Conservation (phyloP, 2,797 vertebrate species). For the Pagetopsis macropterus region DNA sequence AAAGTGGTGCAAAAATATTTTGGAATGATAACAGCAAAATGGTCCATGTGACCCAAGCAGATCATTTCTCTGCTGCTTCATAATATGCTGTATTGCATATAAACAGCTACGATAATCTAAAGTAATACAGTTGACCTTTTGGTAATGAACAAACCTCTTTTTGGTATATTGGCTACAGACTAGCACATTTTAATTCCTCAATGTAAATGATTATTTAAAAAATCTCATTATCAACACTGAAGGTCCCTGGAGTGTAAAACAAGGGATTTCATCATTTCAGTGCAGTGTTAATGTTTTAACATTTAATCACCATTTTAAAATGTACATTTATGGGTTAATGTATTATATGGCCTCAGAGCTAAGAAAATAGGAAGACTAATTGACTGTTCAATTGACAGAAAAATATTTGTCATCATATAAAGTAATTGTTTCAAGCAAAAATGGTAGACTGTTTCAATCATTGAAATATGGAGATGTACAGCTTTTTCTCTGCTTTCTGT, state of each 20-base stretch:
- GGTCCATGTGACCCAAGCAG: not conserved
- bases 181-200: not conserved
- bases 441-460: no score
- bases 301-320: not conserved
- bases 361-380: no score
- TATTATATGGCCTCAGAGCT: not conserved
- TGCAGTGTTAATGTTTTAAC: not conserved
- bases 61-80: slow-evolving; percentile 25
- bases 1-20: slow-evolving; percentile 2
- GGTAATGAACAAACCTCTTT: not conserved
- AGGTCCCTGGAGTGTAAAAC: not conserved
- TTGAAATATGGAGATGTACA: no score
- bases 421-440: no score
- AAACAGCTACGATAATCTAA: not conserved
- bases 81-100: not conserved
- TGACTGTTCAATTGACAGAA: no score
- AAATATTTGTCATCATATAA: no score
- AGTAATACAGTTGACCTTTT: slow-evolving; percentile 6
- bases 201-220: not conserved
- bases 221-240: not conserved
- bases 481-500: no score
- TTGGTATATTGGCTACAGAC: not conserved
- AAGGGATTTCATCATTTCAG: not conserved
- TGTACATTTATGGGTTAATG: not conserved
- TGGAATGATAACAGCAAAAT: slow-evolving; percentile 2